Conservation (phyloP, 2,888 invertebrate genomes). For the Caenorhabditis virilis region DNA sequence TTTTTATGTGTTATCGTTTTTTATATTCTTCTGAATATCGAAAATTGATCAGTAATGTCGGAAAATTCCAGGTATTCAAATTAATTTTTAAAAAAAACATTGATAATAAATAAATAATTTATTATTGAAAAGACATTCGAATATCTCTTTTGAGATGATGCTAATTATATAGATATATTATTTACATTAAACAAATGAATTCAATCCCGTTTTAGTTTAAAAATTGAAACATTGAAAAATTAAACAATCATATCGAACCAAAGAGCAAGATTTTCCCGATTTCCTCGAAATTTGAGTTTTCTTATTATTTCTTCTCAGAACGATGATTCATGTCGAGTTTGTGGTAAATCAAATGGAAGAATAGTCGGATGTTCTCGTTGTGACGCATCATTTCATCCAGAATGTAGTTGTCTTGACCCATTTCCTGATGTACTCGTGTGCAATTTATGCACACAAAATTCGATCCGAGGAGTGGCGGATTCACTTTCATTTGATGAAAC, state of each 20-base stretch:
- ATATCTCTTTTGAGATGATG: no score
- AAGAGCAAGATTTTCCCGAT: no score
- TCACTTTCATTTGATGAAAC: conserved; percentile 75
- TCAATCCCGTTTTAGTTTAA: no score
- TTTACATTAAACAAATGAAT: no score
- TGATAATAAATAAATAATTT: neutral
- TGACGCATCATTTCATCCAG: conserved; percentile 94
- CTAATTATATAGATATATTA: no score
- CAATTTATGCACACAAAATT: conserved; percentile 81
- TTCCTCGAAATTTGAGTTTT: no score
- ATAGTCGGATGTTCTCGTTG: conserved; percentile 96
- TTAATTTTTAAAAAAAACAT: neutral
- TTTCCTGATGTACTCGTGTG: conserved; percentile 95
- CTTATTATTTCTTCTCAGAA: conserved; percentile 62
- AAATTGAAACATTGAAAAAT: neutral
- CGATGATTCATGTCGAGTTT: conserved; percentile 70
- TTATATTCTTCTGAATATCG: conserved; percentile 88
- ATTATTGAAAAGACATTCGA: neutral
- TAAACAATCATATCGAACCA: neutral
- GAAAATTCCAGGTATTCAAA: conserved; percentile 31
- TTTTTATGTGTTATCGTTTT: conserved; percentile 92
- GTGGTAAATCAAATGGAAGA: conserved; percentile 76
- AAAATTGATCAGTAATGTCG: conserved; percentile 85
- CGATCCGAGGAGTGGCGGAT: conserved; percentile 87
- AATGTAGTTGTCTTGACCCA: conserved; percentile 89